Percentiles rank a stretch among this genome's conserved stretches.
phyloP scores from a whole-genome alignment of 2,888 invertebrate genomes.

The Drosophila mettleri region DNA sequence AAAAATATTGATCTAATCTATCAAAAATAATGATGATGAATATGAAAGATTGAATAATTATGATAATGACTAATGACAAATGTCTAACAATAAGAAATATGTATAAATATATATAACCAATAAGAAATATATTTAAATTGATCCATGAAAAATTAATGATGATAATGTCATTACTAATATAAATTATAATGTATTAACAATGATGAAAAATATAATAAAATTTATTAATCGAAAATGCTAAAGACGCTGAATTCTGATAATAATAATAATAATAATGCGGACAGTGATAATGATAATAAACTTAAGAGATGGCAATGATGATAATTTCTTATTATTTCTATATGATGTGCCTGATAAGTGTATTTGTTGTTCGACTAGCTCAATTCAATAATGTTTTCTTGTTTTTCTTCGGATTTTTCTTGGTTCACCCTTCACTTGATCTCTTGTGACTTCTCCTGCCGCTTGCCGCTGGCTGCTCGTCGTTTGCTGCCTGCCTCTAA shows the following conservation, averaged over 20 bases:
- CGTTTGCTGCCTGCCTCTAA: constrained; percentile 24
- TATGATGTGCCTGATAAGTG: not conserved
- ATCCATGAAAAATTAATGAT: too few relatives aligned
- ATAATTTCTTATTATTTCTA: too few relatives aligned
- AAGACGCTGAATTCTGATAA: not conserved
- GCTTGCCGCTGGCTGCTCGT: constrained; percentile 25
- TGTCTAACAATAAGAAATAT: not conserved
- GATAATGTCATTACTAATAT: not conserved
- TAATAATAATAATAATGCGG: not conserved
- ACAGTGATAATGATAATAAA: not conserved
- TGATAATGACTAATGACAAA: too few relatives aligned
- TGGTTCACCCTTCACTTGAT: constrained; percentile 76
- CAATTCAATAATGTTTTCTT: not conserved
- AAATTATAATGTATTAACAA: not conserved
- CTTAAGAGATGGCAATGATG: not conserved
- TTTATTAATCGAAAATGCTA: not conserved
- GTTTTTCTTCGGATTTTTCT: constrained; percentile 74
- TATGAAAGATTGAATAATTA: too few relatives aligned
- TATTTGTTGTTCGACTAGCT: not conserved
- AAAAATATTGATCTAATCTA: not conserved
- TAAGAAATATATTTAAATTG: too few relatives aligned
- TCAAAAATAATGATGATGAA: not conserved
- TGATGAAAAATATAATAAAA: not conserved
- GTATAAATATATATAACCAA: too few relatives aligned
- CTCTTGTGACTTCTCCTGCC: constrained; percentile 57